Evolutionary conservation across 2,797 vertebrate species (phyloP).

Genomic region (Martes flavigula): DNA sequence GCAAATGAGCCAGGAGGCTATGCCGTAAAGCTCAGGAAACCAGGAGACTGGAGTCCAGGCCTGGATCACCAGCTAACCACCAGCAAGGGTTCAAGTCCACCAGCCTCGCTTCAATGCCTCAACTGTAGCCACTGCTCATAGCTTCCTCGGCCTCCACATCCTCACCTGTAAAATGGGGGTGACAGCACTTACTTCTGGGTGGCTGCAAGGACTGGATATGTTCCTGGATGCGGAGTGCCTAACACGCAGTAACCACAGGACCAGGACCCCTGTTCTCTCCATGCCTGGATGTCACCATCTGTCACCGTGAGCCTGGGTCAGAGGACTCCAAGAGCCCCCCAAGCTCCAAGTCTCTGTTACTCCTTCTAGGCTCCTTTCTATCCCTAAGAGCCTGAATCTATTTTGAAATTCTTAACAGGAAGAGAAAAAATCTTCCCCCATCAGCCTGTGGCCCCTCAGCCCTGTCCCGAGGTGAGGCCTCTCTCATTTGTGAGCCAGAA

Average conservation of each 20-base stretch:
- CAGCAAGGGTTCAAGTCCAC: background rate
- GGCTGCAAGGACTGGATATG: background rate
- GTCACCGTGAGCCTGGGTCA: background rate
- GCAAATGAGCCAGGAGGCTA: background rate
- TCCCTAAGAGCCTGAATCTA: background rate
- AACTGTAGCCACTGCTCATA: background rate
- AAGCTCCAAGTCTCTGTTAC: background rate
- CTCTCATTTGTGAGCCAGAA: constrained; percentile 10
- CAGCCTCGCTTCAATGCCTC: background rate
- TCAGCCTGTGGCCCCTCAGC: background rate
- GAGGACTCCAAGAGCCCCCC: background rate
- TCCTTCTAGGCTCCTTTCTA: background rate
- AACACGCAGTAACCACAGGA: background rate
- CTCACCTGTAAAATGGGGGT: background rate
- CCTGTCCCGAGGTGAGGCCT: background rate
- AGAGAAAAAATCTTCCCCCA: background rate
- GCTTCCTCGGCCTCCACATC: background rate
- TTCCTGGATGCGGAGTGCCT: background rate
- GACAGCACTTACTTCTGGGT: background rate
- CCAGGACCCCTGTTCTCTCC: background rate
- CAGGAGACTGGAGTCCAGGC: background rate
- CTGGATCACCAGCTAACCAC: background rate
- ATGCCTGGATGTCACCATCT: background rate
- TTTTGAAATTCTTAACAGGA: background rate
- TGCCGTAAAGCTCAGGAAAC: background rate